Conservation (phyloP, 2,888 invertebrate genomes). For the Beris morrisii region DNA sequence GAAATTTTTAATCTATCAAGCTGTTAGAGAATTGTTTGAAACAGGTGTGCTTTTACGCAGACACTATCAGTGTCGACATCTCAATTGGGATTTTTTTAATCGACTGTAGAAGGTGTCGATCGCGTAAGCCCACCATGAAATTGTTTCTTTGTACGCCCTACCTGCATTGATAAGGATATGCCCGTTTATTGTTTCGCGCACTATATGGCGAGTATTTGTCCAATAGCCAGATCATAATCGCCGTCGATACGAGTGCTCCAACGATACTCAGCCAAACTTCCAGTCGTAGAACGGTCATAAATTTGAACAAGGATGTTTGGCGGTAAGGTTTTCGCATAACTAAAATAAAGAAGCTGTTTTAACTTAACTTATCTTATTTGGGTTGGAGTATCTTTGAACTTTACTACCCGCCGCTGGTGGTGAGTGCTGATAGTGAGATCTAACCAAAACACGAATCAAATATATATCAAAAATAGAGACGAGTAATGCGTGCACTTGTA, state of each 20-base stretch:
- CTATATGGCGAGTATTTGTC: conserved; percentile 91
- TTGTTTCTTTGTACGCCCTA: conserved; percentile 43
- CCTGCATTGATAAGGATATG: conserved; percentile 78
- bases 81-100: not conserved
- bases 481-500: too few relatives aligned
- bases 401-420: too few relatives aligned
- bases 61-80: not conserved
- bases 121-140: not conserved
- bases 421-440: too few relatives aligned
- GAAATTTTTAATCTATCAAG: conserved; percentile 3
- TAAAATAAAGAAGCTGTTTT: conserved; percentile 50
- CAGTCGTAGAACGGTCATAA: conserved; percentile 85
- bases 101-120: not conserved
- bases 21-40: not conserved
- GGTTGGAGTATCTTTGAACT: too few relatives aligned
- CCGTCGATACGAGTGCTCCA: conserved; percentile 78
- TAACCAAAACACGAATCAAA: too few relatives aligned
- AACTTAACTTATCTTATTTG: too few relatives aligned
- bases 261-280: conserved; percentile 91
- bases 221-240: conserved; percentile 84
- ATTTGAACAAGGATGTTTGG: conserved; percentile 85
- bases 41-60: not conserved
- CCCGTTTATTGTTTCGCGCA: conserved; percentile 76
- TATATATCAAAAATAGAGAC: too few relatives aligned
- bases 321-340: conserved; percentile 82